Percentiles rank a stretch among this genome's conserved stretches.
Evolutionary conservation across 2,797 vertebrate species (phyloP).

Genomic region (Anguilla megastoma): DNA sequence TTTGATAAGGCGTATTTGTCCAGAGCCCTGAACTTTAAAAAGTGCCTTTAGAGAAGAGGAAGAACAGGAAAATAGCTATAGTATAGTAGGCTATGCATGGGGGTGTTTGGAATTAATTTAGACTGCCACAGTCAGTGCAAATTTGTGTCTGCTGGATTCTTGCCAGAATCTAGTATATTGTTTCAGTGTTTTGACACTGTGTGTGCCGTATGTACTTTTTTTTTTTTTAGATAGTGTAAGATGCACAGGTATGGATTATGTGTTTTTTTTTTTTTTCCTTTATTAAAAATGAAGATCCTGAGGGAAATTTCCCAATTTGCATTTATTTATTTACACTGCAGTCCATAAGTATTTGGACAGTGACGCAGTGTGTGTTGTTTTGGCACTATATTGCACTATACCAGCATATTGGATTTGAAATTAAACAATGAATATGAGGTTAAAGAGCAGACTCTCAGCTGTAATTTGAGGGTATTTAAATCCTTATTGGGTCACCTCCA

Average conservation of each 20-base stretch:
- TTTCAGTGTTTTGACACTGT: neutral
- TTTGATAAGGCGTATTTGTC: constrained; percentile 25
- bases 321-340: too few species aligned
- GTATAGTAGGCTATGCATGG: neutral
- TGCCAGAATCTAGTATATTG: neutral
- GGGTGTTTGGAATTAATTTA: neutral
- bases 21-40: neutral
- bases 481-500: too few species aligned
- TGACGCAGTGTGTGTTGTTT: too few species aligned
- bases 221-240: neutral
- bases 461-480: too few species aligned
- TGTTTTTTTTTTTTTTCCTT: neutral
- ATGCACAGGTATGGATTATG: neutral
- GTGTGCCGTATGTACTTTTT: neutral
- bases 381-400: too few species aligned
- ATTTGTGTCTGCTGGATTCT: neutral
- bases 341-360: too few species aligned
- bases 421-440: too few species aligned
- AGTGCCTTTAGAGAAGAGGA: constrained; percentile 26
- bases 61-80: constrained; percentile 9
- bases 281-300: neutral
- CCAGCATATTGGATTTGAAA: too few species aligned
- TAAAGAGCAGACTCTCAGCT: too few species aligned
- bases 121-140: neutral
- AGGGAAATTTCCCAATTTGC: neutral